phyloP scores from a whole-genome alignment of 2,888 invertebrate genomes.

The Linyphia triangularis region DNA sequence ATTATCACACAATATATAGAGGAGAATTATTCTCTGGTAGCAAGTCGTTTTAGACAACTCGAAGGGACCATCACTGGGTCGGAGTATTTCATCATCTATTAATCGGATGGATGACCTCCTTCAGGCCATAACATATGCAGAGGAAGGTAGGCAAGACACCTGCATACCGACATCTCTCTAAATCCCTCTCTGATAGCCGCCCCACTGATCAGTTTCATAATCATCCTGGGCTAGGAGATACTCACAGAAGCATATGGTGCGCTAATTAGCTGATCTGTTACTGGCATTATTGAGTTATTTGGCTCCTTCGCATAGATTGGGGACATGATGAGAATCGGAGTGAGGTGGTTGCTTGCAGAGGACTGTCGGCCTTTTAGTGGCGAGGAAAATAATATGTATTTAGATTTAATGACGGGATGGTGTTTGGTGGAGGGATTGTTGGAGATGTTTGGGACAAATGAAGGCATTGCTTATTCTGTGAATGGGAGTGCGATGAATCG shows the following conservation, averaged over 20 bases:
- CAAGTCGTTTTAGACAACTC: slow-evolving; percentile 36
- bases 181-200: neutral
- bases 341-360: too few relatives aligned
- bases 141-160: neutral
- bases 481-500: neutral
- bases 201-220: slow-evolving; percentile 25
- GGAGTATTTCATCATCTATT: slow-evolving; percentile 38
- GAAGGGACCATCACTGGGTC: neutral
- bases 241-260: slow-evolving; percentile 22
- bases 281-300: slow-evolving; percentile 10
- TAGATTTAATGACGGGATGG: neutral
- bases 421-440: too few relatives aligned
- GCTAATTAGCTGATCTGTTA: slow-evolving; percentile 45
- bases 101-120: neutral
- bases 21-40: neutral
- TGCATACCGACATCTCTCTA: neutral
- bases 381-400: neutral
- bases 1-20: too few relatives aligned
- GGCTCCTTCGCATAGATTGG: neutral
- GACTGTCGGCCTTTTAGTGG: neutral
- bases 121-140: neutral
- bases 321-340: neutral
- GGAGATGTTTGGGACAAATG: neutral
- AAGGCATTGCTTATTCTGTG: neutral
- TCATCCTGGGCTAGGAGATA: neutral